Conservation (phyloP, 2,888 invertebrate genomes). For the Anorthoa munda region DNA sequence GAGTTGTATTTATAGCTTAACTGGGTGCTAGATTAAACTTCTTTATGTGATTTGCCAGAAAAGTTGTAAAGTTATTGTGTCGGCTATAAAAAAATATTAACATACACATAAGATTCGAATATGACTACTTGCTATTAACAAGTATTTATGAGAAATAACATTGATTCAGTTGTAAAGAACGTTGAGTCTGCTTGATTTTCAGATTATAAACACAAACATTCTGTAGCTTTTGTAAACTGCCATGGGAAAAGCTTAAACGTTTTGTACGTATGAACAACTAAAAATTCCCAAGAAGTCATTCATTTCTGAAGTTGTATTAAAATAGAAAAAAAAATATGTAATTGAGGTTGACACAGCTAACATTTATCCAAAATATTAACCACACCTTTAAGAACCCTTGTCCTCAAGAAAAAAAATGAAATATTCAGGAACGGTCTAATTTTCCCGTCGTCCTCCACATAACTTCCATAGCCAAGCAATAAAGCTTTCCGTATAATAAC, state of each 20-base stretch:
- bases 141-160: neutral
- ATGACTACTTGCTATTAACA: neutral
- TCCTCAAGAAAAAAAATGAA: constrained; percentile 27
- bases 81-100: neutral
- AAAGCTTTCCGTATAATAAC: constrained; percentile 63
- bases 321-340: neutral
- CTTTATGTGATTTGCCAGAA: constrained; percentile 6
- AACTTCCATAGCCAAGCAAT: constrained; percentile 59
- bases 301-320: neutral
- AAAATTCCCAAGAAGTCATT: no score
- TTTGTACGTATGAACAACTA: no score
- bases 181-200: neutral
- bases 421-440: constrained; percentile 44
- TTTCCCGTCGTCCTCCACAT: constrained; percentile 45
- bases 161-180: neutral
- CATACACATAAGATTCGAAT: neutral
- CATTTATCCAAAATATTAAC: constrained; percentile 21
- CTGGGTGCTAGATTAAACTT: constrained; percentile 22
- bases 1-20: constrained; percentile 16
- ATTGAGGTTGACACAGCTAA: neutral
- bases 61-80: constrained; percentile 11
- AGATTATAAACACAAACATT: no score
- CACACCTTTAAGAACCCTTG: constrained; percentile 8
- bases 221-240: no score
- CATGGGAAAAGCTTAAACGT: no score